Conservation (phyloP, 2,888 invertebrate species). For the Spodoptera exigua region DNA sequence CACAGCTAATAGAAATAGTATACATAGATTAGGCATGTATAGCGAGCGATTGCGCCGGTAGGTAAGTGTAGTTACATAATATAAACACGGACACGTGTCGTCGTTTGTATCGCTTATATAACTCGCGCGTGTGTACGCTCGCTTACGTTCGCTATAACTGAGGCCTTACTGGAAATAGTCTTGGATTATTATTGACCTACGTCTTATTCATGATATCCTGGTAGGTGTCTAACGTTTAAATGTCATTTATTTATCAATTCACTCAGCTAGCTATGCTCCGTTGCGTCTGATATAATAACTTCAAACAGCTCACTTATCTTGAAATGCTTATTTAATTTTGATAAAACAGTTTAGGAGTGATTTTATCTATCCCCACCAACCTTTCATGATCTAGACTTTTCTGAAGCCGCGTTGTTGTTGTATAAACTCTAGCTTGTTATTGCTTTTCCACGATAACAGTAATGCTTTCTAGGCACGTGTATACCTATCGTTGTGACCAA, state of each 20-base stretch:
- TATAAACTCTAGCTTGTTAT: conserved; percentile 68
- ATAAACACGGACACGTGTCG: conserved; percentile 79
- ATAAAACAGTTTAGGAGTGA: conserved; percentile 30
- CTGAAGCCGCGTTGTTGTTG: conserved; percentile 58
- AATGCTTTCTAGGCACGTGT: conserved; percentile 68
- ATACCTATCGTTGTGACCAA: conserved; percentile 65
- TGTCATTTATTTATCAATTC: conserved; percentile 9
- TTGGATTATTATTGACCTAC: conserved; percentile 45
- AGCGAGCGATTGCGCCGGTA: conserved; percentile 52
- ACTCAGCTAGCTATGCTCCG: background rate
- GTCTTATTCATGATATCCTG: conserved; percentile 45
- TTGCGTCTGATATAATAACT: conserved; percentile 19
- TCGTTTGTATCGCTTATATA: conserved; percentile 67
- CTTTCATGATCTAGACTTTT: conserved; percentile 52
- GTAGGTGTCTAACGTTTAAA: conserved; percentile 22
- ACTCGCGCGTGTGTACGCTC: conserved; percentile 63
- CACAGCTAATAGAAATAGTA: conserved; percentile 51
- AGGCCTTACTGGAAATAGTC: conserved; percentile 45
- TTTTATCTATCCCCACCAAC: conserved; percentile 35
- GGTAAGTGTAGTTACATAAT: conserved; percentile 73
- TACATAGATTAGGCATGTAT: conserved; percentile 48
- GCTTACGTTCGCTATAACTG: conserved; percentile 48
- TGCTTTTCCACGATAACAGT: conserved; percentile 69
- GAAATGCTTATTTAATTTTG: conserved; percentile 17
- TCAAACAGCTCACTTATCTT: conserved; percentile 21